Base-by-base conservation (phyloP, 2,888 invertebrate species). In the Leptura quadrifasciata region DNA sequence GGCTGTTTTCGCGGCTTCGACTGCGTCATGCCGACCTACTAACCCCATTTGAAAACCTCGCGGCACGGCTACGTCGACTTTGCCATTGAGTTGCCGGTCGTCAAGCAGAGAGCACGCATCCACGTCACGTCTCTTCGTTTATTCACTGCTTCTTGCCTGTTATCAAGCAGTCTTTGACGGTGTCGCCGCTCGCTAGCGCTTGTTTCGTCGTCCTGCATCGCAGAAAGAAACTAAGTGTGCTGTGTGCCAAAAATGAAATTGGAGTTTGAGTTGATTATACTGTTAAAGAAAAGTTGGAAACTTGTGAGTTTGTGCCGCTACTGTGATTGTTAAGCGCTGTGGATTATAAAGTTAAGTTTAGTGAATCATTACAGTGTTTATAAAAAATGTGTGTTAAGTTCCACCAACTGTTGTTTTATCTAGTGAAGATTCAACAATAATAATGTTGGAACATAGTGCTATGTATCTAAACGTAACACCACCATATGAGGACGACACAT, bases 11-110 rank as follows among this genome's bases (percentile, higher is more conserved):
- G 87, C 86, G 83, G 81, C 82, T 85, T 84, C 85, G 84, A 84
- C 86, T 87, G 88, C 92, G 92, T 92, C 92, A 91, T 90, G 91
- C 91, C 93, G 93, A 93, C 93, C 93, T 91, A 93, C 92, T 93
- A 92, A 92, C 93, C 92, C 89, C 92, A 91, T 90, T 93, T 90
- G 90, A 90, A 91, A 92, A 91, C 88, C 87, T 88, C 88, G 87
- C 88, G 85, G 82, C 81, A 77, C 79, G 76, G 84, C 84, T 74
- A 84, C 84, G 84, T 84, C 83, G 86, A 84, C 70, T 65, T 76
- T 87, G 87, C 87, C 89, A 88, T 88, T 88, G 87, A 88, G 88
- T 86, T 76, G 86, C 84, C 87, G 87, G 85, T 85, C 76, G 81
- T 80, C 83, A 79, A 80, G 78, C 63, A 77, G 80, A 68, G 78